These are phyloP conservation scores for Leptodactylus fuscus DNA, from an alignment of 2,113 vertebrate species.

Conservation along the genomic window DNA sequence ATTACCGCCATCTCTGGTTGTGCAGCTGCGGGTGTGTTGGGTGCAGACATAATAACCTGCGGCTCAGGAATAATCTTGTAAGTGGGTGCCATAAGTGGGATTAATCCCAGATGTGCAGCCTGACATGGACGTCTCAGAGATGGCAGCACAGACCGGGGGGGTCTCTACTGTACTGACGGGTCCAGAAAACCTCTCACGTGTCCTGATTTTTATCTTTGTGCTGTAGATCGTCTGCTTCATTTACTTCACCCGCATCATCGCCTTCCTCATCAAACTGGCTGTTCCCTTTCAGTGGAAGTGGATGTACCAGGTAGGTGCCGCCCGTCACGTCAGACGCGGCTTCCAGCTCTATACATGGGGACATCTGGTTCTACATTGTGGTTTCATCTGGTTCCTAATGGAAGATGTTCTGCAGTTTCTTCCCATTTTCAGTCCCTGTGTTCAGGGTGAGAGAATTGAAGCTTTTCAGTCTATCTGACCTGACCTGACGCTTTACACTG, in stretches of 20 bases:
- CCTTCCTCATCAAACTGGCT: slow-evolving; percentile 86
- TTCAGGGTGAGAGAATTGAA: too few species aligned
- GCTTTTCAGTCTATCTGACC: too few species aligned
- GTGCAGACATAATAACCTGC: slow-evolving; percentile 44
- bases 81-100: slow-evolving; percentile 48
- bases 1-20: slow-evolving; percentile 40
- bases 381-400: too few species aligned
- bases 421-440: too few species aligned
- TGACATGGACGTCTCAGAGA: slow-evolving; percentile 1
- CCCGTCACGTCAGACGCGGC: background rate
- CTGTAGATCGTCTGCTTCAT: slow-evolving; percentile 87
- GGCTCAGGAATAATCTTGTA: slow-evolving; percentile 45
- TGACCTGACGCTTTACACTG: background rate
- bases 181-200: background rate
- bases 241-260: slow-evolving; percentile 89
- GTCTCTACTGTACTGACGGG: background rate
- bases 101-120: slow-evolving; percentile 46
- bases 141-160: background rate
- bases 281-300: slow-evolving; percentile 91
- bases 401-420: too few species aligned
- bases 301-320: slow-evolving; percentile 83
- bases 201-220: background rate
- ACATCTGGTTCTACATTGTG: too few species aligned
- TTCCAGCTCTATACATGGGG: too few species aligned
- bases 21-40: slow-evolving; percentile 6